Evolutionary conservation across 1,140 invertebrate genomes (phyloP), one percentile per base, ranked within the genome.

Genomic region (Littorina saxatilis): DNA sequence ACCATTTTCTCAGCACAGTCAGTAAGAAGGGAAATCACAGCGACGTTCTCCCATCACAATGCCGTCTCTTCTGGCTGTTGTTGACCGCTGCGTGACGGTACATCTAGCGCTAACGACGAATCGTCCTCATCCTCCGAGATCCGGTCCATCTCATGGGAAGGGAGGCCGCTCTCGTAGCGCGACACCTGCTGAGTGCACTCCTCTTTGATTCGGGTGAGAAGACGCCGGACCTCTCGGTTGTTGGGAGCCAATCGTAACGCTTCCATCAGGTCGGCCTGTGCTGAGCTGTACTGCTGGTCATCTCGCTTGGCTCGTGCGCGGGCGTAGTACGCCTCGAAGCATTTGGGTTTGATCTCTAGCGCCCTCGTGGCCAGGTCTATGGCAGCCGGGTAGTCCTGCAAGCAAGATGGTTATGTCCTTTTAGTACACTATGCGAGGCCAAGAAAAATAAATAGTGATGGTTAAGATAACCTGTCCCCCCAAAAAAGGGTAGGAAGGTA

Each of bases 301-400:
- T 97, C 96, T 81, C 97, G 93, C 74, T 95, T 95, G 11, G 97
- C 97, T 89, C 97, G 95, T 0, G 97, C 96, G 89, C 97, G 94
- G 1, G 97, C 96, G 91, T 98, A 98, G 88, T 95, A 97, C 1
- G 97, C 97, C 93, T 99, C 98, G 91, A 96, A 98, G 1, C 96
- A 98, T 87, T 96, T 95, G 7, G 96, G 95, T 86, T 96, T 96
- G 80, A 97, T 93, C 68, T 95, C 94, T 37, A 98, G 94, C 0
- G 96, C 97, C 91, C 97, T 95, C 58, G 96, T 95, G 4, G 97
- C 97, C 73, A 98, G 94, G 88, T 98, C 96, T 83, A 98, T 95
- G 11, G 97, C 97, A 73, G 92, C 89, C 17, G 90, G 87, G 81
- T 89, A 89, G 82, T 94, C 93, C 93, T 94, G 86, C 43, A 47